Evolutionary conservation across 2,113 vertebrate species (phyloP).

Genomic region (Serilophus lunatus): DNA sequence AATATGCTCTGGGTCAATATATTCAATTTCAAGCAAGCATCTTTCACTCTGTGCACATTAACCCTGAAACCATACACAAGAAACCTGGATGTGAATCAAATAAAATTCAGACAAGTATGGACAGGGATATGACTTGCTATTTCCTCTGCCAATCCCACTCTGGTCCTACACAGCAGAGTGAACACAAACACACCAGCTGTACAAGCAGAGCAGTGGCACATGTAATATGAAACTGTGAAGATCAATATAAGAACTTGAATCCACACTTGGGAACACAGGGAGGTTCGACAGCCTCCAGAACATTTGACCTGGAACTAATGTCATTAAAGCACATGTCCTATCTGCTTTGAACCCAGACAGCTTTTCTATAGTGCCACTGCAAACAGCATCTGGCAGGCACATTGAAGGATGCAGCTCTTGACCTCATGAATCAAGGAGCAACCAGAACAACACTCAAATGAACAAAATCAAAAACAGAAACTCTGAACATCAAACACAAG

Average conservation of each 20-base stretch:
- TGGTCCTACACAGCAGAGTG: background rate
- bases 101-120: background rate
- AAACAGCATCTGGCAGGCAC: background rate
- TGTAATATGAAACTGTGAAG: background rate
- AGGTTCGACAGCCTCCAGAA: background rate
- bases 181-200: background rate
- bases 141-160: background rate
- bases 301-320: background rate
- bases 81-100: background rate
- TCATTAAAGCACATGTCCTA: background rate
- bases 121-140: background rate
- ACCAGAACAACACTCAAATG: accelerated
- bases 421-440: background rate
- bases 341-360: background rate
- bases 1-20: background rate
- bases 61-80: background rate
- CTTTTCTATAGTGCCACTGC: background rate
- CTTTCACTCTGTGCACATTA: background rate
- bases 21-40: background rate
- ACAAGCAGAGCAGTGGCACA: accelerated
- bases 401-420: background rate
- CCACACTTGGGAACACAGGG: accelerated
- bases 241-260: background rate
- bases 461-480: background rate
- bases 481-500: background rate